These are phyloP conservation scores for Vimba vimba DNA, from an alignment of 2,113 vertebrate genomes.

Conservation along the genomic window DNA sequence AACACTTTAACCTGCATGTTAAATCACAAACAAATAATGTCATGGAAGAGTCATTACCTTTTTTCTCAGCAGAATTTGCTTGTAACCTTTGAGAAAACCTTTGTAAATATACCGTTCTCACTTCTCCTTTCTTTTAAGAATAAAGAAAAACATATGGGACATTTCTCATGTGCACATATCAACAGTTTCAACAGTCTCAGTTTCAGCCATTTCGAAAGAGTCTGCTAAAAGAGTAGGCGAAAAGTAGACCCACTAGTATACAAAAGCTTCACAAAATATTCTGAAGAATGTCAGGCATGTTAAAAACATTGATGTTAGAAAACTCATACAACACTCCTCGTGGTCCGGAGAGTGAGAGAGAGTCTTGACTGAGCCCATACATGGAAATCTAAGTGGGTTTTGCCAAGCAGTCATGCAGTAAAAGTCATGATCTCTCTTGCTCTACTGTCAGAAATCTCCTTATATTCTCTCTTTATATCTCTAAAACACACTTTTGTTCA, in stretches of 20 bases:
- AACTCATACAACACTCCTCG: constrained; percentile 26
- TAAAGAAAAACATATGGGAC: background rate
- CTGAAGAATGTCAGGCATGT: constrained; percentile 31
- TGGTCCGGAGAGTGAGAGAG: constrained; percentile 2
- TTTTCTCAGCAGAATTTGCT: no score
- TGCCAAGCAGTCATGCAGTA: constrained; percentile 42
- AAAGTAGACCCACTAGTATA: background rate
- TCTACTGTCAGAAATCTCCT: background rate
- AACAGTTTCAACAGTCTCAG: background rate
- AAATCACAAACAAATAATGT: no score
- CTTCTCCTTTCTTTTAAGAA: background rate
- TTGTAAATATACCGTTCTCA: background rate
- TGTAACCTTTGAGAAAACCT: no score
- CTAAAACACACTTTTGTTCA: background rate
- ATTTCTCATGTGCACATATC: background rate
- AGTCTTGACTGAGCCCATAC: constrained; percentile 68
- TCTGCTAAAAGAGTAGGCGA: background rate
- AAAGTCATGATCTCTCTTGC: constrained; percentile 11
- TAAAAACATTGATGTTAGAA: constrained; percentile 27
- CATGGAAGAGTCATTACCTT: no score
- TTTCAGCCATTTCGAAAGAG: constrained; percentile 3
- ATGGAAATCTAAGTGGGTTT: constrained; percentile 66
- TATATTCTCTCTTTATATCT: background rate
- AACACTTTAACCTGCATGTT: no score
- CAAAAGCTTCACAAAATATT: background rate